Evolutionary conservation across 37 sponge, comb jelly and placozoan species (phyloP).

Genomic region (Ianthella basta): DNA sequence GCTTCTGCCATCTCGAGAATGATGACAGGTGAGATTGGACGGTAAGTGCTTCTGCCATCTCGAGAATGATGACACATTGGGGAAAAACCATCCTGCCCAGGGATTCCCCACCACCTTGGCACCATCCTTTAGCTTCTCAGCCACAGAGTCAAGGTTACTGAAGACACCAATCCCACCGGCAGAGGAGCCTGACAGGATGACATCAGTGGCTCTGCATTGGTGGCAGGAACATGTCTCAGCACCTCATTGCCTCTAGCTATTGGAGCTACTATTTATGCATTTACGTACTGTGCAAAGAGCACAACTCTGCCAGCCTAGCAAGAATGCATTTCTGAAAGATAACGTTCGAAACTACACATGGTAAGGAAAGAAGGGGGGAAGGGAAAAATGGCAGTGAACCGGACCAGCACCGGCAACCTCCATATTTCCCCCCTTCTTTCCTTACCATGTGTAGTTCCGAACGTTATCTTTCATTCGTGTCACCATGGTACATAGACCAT

Average conservation of each 20-base stretch:
- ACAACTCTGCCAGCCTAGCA: no score
- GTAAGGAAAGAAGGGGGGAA: no score
- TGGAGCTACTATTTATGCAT: neutral
- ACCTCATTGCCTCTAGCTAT: slow-evolving; percentile 6
- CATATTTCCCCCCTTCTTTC: no score
- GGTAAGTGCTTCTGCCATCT: slow-evolving; percentile 21
- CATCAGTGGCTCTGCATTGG: slow-evolving; percentile 20
- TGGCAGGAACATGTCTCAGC: neutral
- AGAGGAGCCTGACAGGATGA: slow-evolving; percentile 34
- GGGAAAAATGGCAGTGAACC: no score
- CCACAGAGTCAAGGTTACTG: slow-evolving; percentile 30
- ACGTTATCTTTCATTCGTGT: no score
- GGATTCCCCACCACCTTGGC: slow-evolving; percentile 29
- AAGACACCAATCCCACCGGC: slow-evolving; percentile 48
- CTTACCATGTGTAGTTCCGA: no score
- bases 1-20: slow-evolving; percentile 23
- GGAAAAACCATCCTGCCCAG: slow-evolving; percentile 46
- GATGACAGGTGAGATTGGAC: neutral
- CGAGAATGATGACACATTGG: slow-evolving; percentile 9
- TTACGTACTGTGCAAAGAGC: no score
- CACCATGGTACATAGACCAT: no score
- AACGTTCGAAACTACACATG: no score
- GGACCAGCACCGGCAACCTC: no score
- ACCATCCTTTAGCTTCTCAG: slow-evolving; percentile 14
- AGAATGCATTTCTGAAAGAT: no score